Percentiles rank a stretch among this genome's conserved stretches.
Conservation (phyloP, 2,888 invertebrate species). For the Anoncus sp. region DNA sequence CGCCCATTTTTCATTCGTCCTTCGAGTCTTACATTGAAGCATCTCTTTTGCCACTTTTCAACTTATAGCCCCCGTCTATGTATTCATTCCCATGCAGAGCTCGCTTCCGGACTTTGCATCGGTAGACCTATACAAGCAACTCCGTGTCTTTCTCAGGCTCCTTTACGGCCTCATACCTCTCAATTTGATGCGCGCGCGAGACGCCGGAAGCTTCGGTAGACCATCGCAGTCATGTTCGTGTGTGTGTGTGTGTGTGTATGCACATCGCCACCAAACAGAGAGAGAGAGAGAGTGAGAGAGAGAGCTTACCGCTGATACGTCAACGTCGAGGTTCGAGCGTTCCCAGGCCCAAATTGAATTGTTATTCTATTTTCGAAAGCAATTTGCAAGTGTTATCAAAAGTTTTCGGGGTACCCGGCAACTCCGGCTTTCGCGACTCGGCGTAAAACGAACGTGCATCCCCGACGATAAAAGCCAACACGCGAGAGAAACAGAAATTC, state of each 20-base stretch:
- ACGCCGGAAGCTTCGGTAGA: conserved; percentile 50
- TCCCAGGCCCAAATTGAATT: conserved; percentile 81
- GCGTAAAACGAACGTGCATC: conserved; percentile 54
- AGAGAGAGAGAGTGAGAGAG: too few relatives aligned
- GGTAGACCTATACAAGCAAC: conserved; percentile 29
- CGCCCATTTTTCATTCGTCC: conserved; percentile 30
- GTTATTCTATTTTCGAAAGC: conserved; percentile 83
- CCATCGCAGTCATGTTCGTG: conserved; percentile 28
- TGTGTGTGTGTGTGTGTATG: conserved; percentile 15
- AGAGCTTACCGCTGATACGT: conserved; percentile 65
- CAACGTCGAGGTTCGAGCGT: conserved; percentile 67
- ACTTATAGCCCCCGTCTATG: background rate
- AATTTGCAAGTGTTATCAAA: conserved; percentile 83
- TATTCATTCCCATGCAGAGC: conserved; percentile 42
- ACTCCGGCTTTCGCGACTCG: conserved; percentile 57
- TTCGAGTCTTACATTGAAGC: conserved; percentile 23
- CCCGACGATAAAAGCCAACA: conserved; percentile 34
- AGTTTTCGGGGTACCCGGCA: conserved; percentile 75
- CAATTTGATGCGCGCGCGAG: conserved; percentile 22
- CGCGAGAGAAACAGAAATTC: background rate
- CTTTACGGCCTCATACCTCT: conserved; percentile 34
- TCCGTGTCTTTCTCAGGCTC: conserved; percentile 40
- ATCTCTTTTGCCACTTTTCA: conserved; percentile 34
- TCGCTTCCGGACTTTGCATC: conserved; percentile 53
- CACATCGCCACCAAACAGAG: conserved; percentile 34